Conservation (phyloP, 2,113 vertebrate species). For the Epinephelus lanceolatus region DNA sequence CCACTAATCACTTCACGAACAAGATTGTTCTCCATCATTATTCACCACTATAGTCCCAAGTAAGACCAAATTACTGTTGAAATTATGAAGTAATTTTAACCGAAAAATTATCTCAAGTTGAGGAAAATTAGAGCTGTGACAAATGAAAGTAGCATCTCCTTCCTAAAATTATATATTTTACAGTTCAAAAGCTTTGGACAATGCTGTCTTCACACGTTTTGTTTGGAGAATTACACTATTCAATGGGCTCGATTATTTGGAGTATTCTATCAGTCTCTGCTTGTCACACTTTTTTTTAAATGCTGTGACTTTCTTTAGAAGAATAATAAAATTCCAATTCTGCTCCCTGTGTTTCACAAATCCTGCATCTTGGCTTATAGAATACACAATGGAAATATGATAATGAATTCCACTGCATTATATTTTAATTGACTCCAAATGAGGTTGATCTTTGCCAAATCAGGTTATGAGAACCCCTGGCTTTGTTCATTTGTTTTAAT, state of each 20-base stretch:
- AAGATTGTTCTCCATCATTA: background rate
- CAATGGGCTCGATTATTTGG: conserved; percentile 12
- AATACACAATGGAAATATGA: conserved; percentile 54
- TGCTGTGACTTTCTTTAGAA: conserved; percentile 20
- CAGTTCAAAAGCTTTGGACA: conserved; percentile 25
- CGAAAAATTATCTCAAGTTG: conserved; percentile 28
- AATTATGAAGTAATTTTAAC: conserved; percentile 22
- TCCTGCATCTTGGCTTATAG: conserved; percentile 27
- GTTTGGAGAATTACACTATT: conserved; percentile 35
- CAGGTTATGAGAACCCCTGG: conserved; percentile 74
- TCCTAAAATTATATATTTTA: conserved; percentile 30
- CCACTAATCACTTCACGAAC: background rate
- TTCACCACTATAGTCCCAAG: background rate
- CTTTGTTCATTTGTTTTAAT: conserved; percentile 81
- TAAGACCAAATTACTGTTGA: conserved; percentile 1
- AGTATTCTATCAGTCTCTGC: conserved; percentile 36
- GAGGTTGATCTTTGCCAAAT: conserved; percentile 73
- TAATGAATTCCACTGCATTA: conserved; percentile 70
- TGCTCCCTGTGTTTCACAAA: conserved; percentile 5
- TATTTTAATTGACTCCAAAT: conserved; percentile 74
- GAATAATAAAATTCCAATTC: conserved; percentile 13
- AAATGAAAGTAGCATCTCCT: conserved; percentile 39
- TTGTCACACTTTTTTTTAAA: conserved; percentile 27
- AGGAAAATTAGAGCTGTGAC: conserved; percentile 42
- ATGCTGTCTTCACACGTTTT: conserved; percentile 37